Conservation (phyloP, 35 echinoderm and acorn worm genomes). For the Heliocidaris tuberculata region DNA sequence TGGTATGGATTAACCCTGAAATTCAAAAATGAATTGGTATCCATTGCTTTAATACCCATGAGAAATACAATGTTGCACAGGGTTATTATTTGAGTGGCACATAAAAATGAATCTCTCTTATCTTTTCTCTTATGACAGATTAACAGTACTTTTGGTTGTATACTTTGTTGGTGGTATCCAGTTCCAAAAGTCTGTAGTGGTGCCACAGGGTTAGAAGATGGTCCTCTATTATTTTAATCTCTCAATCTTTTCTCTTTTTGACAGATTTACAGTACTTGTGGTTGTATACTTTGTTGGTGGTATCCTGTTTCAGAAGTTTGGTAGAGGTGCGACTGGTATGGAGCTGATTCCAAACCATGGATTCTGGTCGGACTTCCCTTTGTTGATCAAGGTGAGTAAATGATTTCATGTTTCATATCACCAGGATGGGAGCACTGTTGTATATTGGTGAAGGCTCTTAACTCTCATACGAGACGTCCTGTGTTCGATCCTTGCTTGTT, state of each 20-base stretch:
- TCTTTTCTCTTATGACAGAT: conserved; percentile 19
- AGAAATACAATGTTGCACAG: no score
- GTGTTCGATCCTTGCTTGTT: no score
- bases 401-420: no score
- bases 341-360: conserved; percentile 40
- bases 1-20: no score
- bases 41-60: no score
- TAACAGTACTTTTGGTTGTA: conserved; percentile 5
- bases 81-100: no score
- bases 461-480: no score
- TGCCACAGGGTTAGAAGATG: conserved; percentile 44
- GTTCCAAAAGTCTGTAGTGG: conserved; percentile 47
- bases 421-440: no score
- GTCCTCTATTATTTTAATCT: not conserved
- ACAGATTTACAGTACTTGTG: conserved; percentile 39
- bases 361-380: conserved; percentile 56
- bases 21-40: no score
- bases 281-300: conserved; percentile 48
- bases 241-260: not conserved
- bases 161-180: conserved; percentile 45
- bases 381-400: conserved; percentile 49
- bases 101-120: no score
- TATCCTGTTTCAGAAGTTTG: conserved; percentile 54
- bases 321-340: conserved; percentile 19
- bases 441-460: no score